Conservation (phyloP, 2,797 vertebrate genomes). For the Coendou prehensilis region DNA sequence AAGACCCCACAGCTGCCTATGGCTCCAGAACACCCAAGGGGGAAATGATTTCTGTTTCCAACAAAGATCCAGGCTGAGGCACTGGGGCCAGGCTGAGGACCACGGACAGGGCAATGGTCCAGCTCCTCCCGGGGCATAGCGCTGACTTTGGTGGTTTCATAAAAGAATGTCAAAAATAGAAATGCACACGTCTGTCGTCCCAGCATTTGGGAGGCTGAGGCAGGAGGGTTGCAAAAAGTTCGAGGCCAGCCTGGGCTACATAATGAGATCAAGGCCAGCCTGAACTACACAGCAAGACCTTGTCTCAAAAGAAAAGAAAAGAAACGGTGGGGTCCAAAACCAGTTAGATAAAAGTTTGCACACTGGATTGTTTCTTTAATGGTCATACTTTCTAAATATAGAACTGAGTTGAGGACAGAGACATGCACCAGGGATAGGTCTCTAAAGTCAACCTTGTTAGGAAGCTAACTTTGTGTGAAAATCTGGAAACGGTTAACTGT, state of each 20-base stretch:
- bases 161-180: background rate
- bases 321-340: background rate
- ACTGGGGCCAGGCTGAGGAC: background rate
- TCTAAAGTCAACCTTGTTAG: background rate
- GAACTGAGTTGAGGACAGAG: background rate
- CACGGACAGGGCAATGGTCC: background rate
- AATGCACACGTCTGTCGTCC: background rate
- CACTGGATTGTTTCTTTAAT: background rate
- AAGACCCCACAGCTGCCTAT: background rate
- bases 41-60: background rate
- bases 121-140: fast-evolving
- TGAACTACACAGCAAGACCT: background rate
- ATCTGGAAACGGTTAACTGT: background rate
- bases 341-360: background rate
- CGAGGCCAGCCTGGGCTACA: background rate
- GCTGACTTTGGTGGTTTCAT: background rate
- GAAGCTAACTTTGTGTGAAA: slow-evolving; percentile 44
- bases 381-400: slow-evolving; percentile 12
- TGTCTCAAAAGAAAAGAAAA: background rate
- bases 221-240: background rate
- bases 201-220: background rate
- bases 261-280: background rate
- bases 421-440: no score
- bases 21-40: background rate
- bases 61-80: background rate